A percentile compares a stretch with the other conserved stretches of the same genome.
Evolutionary conservation across 2,888 invertebrate species (phyloP).

Genomic region (Coremacera marginata): DNA sequence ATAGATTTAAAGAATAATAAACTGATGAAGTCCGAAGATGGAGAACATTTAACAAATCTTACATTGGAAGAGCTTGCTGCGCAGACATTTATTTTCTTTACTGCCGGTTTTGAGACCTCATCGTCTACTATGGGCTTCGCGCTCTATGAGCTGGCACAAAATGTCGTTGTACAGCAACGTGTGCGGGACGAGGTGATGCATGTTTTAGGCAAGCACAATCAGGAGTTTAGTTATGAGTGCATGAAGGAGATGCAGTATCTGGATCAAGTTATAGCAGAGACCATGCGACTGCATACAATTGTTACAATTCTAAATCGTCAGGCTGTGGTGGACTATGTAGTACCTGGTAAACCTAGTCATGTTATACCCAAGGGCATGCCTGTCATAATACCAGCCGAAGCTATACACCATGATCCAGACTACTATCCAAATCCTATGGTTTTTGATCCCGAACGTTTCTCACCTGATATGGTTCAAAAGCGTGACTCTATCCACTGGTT

Average conservation of each 20-base stretch:
- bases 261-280: slow-evolving; percentile 63
- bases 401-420: slow-evolving; percentile 72
- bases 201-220: slow-evolving; percentile 48
- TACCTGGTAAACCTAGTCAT: slow-evolving; percentile 70
- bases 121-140: slow-evolving; percentile 69
- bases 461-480: slow-evolving; percentile 71
- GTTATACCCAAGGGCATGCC: slow-evolving; percentile 68
- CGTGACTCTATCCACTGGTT: slow-evolving; percentile 67
- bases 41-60: slow-evolving; percentile 48
- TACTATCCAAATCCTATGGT: slow-evolving; percentile 72
- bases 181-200: slow-evolving; percentile 67
- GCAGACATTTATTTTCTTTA: slow-evolving; percentile 72
- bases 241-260: slow-evolving; percentile 59
- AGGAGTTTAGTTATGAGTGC: slow-evolving; percentile 58
- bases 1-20: slow-evolving; percentile 62
- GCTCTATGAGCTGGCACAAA: slow-evolving; percentile 70
- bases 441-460: slow-evolving; percentile 75
- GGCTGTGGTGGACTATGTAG: slow-evolving; percentile 70
- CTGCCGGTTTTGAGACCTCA: slow-evolving; percentile 72
- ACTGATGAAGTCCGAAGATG: slow-evolving; percentile 48
- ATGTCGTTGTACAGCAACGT: slow-evolving; percentile 69
- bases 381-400: slow-evolving; percentile 61
- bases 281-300: slow-evolving; percentile 72
- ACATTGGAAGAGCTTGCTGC: slow-evolving; percentile 70
- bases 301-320: slow-evolving; percentile 71